A percentile compares a stretch with the other conserved stretches of the same genome.
phyloP scores from a whole-genome alignment of 2,888 invertebrate species.

The Ormyrus thymus region DNA sequence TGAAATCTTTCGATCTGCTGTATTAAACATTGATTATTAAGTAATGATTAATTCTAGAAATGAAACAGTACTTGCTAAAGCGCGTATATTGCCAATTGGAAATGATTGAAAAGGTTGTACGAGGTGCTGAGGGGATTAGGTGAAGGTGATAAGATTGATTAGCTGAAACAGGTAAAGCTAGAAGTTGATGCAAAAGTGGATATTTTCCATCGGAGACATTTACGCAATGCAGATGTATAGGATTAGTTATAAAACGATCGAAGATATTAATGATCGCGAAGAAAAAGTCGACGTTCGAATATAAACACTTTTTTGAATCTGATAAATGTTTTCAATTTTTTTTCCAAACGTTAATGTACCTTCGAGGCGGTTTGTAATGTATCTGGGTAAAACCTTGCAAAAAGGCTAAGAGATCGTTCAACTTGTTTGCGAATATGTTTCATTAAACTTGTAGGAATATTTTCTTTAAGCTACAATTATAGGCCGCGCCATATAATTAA shows the following conservation, averaged over 20 bases:
- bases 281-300: neutral
- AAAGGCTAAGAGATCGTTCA: no score
- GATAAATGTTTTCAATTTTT: neutral
- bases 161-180: neutral
- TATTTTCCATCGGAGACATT: neutral
- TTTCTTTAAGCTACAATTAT: no score
- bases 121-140: neutral
- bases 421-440: no score
- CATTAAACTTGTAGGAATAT: no score
- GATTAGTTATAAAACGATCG: neutral
- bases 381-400: no score
- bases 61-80: no score
- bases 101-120: neutral
- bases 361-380: no score
- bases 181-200: neutral
- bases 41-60: neutral
- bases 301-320: slow-evolving; percentile 2
- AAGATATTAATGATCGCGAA: no score
- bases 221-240: neutral
- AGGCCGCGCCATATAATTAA: no score
- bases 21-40: neutral
- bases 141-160: slow-evolving; percentile 46
- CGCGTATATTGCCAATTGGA: no score
- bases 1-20: no score
- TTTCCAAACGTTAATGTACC: neutral